Percentiles rank a stretch among this genome's conserved stretches.
These are phyloP conservation scores for Bostrychus sinensis DNA, from an alignment of 2,113 vertebrate genomes.

Conservation along the genomic window DNA sequence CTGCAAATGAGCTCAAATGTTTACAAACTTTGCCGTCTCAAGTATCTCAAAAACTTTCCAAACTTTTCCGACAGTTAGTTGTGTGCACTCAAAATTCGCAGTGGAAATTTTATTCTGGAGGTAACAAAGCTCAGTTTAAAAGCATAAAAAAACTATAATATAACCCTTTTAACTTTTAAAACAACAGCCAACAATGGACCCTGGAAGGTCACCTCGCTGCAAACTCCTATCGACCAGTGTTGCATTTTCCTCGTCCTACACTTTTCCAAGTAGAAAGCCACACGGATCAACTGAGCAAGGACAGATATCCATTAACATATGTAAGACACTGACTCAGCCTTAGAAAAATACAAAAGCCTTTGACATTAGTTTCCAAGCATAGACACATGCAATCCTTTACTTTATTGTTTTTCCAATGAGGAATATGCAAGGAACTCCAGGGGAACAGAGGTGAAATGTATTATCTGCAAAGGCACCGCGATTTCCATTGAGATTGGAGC, in stretches of 20 bases:
- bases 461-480: conserved; percentile 57
- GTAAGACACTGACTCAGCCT: conserved; percentile 35
- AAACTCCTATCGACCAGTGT: neutral
- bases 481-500: conserved; percentile 76
- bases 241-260: neutral
- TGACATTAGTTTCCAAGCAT: conserved; percentile 34
- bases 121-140: too few species aligned
- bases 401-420: conserved; percentile 33
- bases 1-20: too few species aligned
- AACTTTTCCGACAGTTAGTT: neutral
- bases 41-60: too few species aligned
- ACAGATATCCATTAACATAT: conserved; percentile 37
- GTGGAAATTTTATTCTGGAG: neutral
- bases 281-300: conserved; percentile 5
- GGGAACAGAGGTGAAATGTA: conserved; percentile 75
- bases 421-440: conserved; percentile 31
- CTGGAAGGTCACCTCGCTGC: neutral
- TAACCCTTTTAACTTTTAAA: neutral
- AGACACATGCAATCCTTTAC: conserved; percentile 1
- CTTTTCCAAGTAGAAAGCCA: conserved; percentile 12
- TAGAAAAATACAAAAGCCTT: conserved; percentile 16
- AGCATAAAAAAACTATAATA: too few species aligned
- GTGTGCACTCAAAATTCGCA: neutral
- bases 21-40: too few species aligned
- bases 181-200: neutral